Evolutionary conservation across 2,888 invertebrate species (phyloP).

Genomic region (Oeneis ivallda): DNA sequence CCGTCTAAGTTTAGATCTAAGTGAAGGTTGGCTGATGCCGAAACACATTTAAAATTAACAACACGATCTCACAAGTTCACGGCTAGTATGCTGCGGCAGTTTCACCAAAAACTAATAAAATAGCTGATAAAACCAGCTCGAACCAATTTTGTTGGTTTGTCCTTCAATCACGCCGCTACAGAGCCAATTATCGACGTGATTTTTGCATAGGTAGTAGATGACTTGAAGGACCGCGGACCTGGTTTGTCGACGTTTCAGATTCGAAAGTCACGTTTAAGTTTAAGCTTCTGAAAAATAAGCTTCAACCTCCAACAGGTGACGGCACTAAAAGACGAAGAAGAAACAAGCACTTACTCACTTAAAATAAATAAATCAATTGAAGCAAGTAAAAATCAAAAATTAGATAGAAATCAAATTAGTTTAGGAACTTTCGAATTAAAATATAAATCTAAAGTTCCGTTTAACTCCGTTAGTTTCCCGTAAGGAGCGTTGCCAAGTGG

Average conservation of each 20-base stretch:
- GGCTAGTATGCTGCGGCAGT: background rate
- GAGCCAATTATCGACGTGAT: no score
- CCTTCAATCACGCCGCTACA: no score
- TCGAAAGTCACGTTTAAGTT: no score
- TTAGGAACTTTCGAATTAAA: conserved; percentile 12
- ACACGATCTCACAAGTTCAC: background rate
- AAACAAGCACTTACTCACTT: no score
- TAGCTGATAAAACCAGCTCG: no score
- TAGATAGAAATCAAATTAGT: background rate
- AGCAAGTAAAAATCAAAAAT: background rate
- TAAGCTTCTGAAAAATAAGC: no score
- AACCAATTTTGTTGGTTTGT: no score
- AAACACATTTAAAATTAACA: conserved; percentile 20
- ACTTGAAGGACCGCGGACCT: no score
- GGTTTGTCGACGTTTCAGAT: no score
- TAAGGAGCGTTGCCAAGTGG: conserved; percentile 38
- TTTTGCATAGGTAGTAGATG: no score
- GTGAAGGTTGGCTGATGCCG: background rate
- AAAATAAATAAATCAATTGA: background rate
- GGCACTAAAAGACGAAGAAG: no score
- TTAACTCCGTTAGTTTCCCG: conserved; percentile 18
- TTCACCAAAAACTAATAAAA: background rate
- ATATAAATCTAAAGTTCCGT: conserved; percentile 19
- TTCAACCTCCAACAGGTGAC: no score
- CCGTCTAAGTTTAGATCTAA: background rate